Conservation (phyloP, 2,888 invertebrate species). For the Drosophila helvetica region DNA sequence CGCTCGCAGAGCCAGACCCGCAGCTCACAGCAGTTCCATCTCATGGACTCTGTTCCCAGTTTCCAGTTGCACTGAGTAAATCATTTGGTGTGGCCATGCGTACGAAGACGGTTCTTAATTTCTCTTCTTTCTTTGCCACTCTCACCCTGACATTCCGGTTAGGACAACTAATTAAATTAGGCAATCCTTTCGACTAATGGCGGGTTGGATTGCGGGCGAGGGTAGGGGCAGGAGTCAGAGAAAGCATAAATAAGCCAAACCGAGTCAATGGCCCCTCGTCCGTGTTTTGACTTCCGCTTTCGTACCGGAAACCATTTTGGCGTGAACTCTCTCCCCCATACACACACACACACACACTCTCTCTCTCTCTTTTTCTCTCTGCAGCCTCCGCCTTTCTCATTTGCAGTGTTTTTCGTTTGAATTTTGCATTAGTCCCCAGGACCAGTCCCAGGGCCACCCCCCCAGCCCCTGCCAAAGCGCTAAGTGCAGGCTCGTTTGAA, state of each 20-base stretch:
- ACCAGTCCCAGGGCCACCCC: not conserved
- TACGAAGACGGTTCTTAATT: constrained; percentile 26
- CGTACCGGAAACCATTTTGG: constrained; percentile 78
- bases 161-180: constrained; percentile 75
- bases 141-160: constrained; percentile 14
- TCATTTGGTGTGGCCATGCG: constrained; percentile 69
- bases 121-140: constrained; percentile 2
- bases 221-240: constrained; percentile 10
- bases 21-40: too few relatives aligned
- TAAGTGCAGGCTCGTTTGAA: constrained; percentile 79
- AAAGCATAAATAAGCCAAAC: constrained; percentile 72
- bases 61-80: constrained; percentile 58
- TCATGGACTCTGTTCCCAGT: not conserved
- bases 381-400: constrained; percentile 56
- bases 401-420: constrained; percentile 71
- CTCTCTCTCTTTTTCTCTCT: constrained; percentile 3
- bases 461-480: constrained; percentile 31
- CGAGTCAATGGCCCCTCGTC: constrained; percentile 45
- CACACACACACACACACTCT: not conserved
- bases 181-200: constrained; percentile 67
- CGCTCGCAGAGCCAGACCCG: not conserved
- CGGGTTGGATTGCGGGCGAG: not conserved
- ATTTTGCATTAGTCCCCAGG: constrained; percentile 73
- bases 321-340: constrained; percentile 59
- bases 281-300: constrained; percentile 68